Evolutionary conservation across 2,888 invertebrate species (phyloP).

Genomic region (Lochmaea capreae): DNA sequence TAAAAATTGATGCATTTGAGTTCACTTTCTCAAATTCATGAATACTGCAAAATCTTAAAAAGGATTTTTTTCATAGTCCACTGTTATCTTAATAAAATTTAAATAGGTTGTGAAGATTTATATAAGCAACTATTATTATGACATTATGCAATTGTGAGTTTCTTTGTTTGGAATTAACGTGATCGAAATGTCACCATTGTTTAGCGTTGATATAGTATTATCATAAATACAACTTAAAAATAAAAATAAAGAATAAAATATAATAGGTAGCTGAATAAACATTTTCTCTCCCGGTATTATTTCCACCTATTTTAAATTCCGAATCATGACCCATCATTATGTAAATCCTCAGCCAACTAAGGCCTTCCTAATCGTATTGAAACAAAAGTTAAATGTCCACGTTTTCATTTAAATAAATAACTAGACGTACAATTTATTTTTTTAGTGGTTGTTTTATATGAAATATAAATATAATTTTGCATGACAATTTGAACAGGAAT

Average conservation of each 20-base stretch:
- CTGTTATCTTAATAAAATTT: background rate
- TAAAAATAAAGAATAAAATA: slow-evolving; percentile 24
- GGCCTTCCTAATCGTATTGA: slow-evolving; percentile 31
- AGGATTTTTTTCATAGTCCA: too few relatives aligned
- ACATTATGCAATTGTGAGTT: slow-evolving; percentile 21
- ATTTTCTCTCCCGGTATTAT: slow-evolving; percentile 27
- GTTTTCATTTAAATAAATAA: slow-evolving; percentile 11
- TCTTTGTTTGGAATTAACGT: slow-evolving; percentile 25
- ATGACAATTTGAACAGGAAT: too few relatives aligned
- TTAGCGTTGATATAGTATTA: slow-evolving; percentile 22
- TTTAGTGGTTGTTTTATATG: too few relatives aligned
- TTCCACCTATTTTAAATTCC: slow-evolving; percentile 32
- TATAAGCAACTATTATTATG: background rate
- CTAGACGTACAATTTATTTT: too few relatives aligned
- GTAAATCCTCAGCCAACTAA: slow-evolving; percentile 23
- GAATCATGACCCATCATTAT: slow-evolving; percentile 34
- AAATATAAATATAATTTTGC: too few relatives aligned
- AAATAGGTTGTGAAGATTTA: background rate
- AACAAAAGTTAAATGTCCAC: slow-evolving; percentile 19
- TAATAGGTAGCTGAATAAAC: slow-evolving; percentile 27
- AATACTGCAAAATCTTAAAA: too few relatives aligned
- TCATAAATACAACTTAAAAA: slow-evolving; percentile 18
- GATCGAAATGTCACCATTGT: slow-evolving; percentile 23
- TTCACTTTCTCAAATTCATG: too few relatives aligned
- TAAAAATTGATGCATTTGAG: too few relatives aligned